These are phyloP conservation scores for Lysandra coridon DNA, from an alignment of 2,888 invertebrate genomes.

Conservation along the genomic window DNA sequence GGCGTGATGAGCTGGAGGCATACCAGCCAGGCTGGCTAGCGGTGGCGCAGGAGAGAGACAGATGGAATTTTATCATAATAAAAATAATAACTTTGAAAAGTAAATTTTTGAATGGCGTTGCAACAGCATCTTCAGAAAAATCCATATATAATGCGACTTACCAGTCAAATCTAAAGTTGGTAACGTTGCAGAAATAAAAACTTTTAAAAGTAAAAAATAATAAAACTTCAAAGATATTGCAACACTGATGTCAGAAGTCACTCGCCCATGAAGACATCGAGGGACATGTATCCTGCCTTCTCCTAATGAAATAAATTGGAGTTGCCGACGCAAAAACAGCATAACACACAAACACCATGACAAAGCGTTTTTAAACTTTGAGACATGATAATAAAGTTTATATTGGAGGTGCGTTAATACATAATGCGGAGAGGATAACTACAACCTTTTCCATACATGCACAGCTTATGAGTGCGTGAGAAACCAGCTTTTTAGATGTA, in stretches of 20 bases:
- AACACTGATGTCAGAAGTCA: slow-evolving; percentile 46
- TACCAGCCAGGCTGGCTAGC: too few species aligned
- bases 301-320: slow-evolving; percentile 78
- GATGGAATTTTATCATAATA: too few species aligned
- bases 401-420: slow-evolving; percentile 35
- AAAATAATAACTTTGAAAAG: neutral
- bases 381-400: neutral
- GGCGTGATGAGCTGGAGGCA: too few species aligned
- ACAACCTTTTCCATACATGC: slow-evolving; percentile 61
- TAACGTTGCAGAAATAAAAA: neutral
- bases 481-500: slow-evolving; percentile 50
- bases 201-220: neutral
- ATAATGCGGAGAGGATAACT: slow-evolving; percentile 55
- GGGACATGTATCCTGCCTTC: slow-evolving; percentile 79
- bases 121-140: neutral
- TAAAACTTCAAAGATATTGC: slow-evolving; percentile 12
- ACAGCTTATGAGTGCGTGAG: slow-evolving; percentile 57
- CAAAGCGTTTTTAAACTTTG: slow-evolving; percentile 35
- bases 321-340: slow-evolving; percentile 44
- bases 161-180: neutral
- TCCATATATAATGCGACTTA: neutral
- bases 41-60: too few species aligned
- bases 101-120: neutral
- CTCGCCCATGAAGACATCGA: slow-evolving; percentile 74
- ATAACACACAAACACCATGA: slow-evolving; percentile 39